Evolutionary conservation across 1,140 invertebrate genomes (phyloP).

Genomic region (Tetramorium alpestre): DNA sequence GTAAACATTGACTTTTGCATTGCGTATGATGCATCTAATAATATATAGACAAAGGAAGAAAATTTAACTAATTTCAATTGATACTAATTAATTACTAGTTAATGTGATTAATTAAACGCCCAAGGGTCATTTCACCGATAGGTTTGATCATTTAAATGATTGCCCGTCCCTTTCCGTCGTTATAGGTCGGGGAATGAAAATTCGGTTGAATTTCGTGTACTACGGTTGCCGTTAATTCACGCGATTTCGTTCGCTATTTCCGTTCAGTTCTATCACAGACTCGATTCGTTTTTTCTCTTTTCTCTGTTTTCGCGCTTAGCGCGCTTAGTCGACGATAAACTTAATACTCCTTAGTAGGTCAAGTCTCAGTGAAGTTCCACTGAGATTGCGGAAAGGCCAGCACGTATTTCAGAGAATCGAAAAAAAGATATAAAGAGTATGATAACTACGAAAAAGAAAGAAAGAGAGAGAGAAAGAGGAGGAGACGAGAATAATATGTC

Average conservation of each 20-base stretch:
- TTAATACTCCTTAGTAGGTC: constrained; percentile 63
- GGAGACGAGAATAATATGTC: background rate
- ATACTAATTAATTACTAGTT: background rate
- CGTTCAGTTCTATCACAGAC: constrained; percentile 23
- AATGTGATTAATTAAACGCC: background rate
- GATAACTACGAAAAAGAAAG: background rate
- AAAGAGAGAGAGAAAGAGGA: background rate
- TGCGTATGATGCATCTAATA: background rate
- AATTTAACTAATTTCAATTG: constrained; percentile 24
- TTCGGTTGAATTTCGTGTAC: background rate
- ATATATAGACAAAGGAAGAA: background rate
- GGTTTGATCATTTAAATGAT: constrained; percentile 4
- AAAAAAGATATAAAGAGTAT: background rate
- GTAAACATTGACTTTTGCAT: background rate
- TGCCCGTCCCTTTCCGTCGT: background rate
- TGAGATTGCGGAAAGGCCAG: constrained; percentile 59
- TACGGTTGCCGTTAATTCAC: background rate
- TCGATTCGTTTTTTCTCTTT: constrained; percentile 12
- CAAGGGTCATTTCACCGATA: constrained; percentile 7
- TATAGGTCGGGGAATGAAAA: background rate
- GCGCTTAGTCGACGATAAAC: constrained; percentile 58
- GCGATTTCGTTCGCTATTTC: constrained; percentile 26
- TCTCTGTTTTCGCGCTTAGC: constrained; percentile 5
- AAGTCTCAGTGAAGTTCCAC: constrained; percentile 67
- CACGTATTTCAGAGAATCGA: constrained; percentile 9